These are phyloP conservation scores for Xestoiulus laeticollis DNA, from an alignment of 2,888 invertebrate species.

Conservation along the genomic window DNA sequence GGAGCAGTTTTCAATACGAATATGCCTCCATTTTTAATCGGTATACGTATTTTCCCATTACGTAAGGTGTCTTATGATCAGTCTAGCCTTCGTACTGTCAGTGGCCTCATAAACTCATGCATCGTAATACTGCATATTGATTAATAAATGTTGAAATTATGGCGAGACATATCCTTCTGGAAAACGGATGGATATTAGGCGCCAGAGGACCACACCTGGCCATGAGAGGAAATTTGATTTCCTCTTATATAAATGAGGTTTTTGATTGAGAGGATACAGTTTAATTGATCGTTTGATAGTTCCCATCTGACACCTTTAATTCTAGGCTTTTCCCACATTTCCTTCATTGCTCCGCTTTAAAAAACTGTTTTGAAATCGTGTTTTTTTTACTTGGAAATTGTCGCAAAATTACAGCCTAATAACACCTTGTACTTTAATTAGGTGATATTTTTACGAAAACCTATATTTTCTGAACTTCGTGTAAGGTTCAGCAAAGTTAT, in stretches of 20 bases:
- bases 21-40: background rate
- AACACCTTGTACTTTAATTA: background rate
- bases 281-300: background rate
- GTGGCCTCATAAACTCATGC: background rate
- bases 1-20: background rate
- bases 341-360: background rate
- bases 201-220: background rate
- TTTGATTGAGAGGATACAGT: constrained; percentile 5
- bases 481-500: background rate
- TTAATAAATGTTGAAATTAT: background rate
- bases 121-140: background rate
- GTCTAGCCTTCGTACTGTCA: background rate
- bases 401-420: background rate
- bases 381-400: background rate
- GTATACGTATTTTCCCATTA: no score
- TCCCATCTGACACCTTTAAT: background rate
- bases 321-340: background rate
- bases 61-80: background rate
- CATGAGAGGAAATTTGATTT: background rate
- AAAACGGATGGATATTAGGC: background rate
- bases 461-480: background rate
- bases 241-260: background rate
- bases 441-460: background rate
- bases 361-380: background rate
- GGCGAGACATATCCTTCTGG: background rate